Evolutionary conservation across 2,797 vertebrate species (phyloP).

Genomic region (Sebastiscus albofasciatus): DNA sequence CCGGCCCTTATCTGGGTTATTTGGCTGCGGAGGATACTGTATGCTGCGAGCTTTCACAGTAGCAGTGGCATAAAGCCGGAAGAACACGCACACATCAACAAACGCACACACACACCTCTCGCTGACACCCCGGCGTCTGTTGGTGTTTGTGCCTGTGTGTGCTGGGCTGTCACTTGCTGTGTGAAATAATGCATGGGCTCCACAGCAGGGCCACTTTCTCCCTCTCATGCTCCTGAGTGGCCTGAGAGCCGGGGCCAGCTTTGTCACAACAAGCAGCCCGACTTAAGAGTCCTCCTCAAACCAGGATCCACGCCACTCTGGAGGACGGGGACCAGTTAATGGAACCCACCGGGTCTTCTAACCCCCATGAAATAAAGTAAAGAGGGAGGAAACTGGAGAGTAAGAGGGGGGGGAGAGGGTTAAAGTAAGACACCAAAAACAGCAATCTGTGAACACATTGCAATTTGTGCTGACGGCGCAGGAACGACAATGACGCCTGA

Average conservation of each 20-base stretch:
- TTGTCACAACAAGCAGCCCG: slow-evolving; percentile 52
- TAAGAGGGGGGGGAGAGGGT: background rate
- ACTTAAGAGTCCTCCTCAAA: slow-evolving; percentile 30
- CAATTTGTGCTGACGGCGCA: slow-evolving; percentile 73
- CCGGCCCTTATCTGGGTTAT: slow-evolving; percentile 37
- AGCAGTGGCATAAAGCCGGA: slow-evolving; percentile 13
- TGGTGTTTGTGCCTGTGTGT: slow-evolving; percentile 64
- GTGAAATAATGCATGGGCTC: slow-evolving; percentile 83
- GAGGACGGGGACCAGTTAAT: slow-evolving; percentile 55
- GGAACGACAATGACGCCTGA: slow-evolving; percentile 69
- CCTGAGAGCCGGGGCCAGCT: slow-evolving; percentile 42
- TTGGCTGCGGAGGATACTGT: slow-evolving; percentile 14
- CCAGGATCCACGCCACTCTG: slow-evolving; percentile 33
- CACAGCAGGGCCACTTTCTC: slow-evolving; percentile 56
- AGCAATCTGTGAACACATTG: slow-evolving; percentile 59
- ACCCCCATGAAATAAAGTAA: slow-evolving; percentile 13
- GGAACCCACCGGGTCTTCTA: slow-evolving; percentile 36
- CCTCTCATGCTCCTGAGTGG: slow-evolving; percentile 58
- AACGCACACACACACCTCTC: slow-evolving; percentile 32
- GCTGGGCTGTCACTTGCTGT: slow-evolving; percentile 70
- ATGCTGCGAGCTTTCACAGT: slow-evolving; percentile 11
- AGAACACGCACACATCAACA: slow-evolving; percentile 15
- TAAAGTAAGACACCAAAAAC: slow-evolving; percentile 48
- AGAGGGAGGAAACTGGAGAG: background rate
- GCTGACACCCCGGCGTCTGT: slow-evolving; percentile 62